Percentiles rank a stretch among this genome's conserved stretches.
These are phyloP conservation scores for Eumeta japonica DNA, from an alignment of 1,140 invertebrate species.

Conservation along the genomic window DNA sequence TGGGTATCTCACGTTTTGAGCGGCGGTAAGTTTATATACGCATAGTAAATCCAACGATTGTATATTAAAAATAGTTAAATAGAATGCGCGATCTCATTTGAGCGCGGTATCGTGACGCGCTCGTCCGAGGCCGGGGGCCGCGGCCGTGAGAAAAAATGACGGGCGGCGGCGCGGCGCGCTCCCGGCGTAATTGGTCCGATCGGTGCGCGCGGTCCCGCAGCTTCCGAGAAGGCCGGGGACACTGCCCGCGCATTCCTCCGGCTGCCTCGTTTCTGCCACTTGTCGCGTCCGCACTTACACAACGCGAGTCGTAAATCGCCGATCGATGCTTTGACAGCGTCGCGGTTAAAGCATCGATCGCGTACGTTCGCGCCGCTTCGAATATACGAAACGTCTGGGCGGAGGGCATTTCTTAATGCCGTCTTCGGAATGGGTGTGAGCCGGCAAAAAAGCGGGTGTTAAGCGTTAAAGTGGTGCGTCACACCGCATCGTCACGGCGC, in stretches of 20 bases:
- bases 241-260: slow-evolving; percentile 30
- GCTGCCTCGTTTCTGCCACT: slow-evolving; percentile 26
- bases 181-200: slow-evolving; percentile 52
- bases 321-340: neutral
- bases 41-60: no score
- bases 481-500: no score
- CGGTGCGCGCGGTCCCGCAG: slow-evolving; percentile 49
- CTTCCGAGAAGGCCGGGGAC: slow-evolving; percentile 42
- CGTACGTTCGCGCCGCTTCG: neutral
- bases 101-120: slow-evolving; percentile 12
- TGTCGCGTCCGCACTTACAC: slow-evolving; percentile 18
- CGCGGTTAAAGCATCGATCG: no score
- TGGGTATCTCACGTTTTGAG: no score
- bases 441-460: no score
- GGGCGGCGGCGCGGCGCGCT: slow-evolving; percentile 36
- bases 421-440: no score
- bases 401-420: no score
- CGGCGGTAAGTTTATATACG: no score
- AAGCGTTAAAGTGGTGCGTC: no score
- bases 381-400: no score
- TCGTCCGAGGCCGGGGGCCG: slow-evolving; percentile 11
- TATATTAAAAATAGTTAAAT: slow-evolving; percentile 29
- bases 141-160: slow-evolving; percentile 49
- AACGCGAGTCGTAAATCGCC: neutral
- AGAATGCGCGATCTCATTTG: slow-evolving; percentile 19